phyloP scores from a whole-genome alignment of 2,888 invertebrate genomes.

The Chrysolina oricalcia region DNA sequence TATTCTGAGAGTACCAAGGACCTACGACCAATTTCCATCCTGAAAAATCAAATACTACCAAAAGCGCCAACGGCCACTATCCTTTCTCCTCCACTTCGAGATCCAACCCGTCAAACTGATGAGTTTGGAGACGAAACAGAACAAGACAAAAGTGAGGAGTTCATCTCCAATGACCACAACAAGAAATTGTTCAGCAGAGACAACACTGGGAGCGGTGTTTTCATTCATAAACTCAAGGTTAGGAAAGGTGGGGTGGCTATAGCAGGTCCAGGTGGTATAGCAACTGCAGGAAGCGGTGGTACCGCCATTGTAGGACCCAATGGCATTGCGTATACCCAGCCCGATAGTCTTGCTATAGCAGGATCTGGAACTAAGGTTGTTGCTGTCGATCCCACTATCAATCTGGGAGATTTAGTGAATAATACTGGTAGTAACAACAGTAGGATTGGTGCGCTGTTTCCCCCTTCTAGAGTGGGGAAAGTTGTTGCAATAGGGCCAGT shows the following conservation, averaged over 20 bases:
- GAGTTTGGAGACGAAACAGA: conserved; percentile 57
- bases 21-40: conserved; percentile 34
- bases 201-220: conserved; percentile 77
- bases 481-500: conserved; percentile 84
- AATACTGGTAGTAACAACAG: conserved; percentile 62
- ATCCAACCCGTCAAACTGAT: conserved; percentile 55
- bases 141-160: conserved; percentile 62
- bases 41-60: conserved; percentile 33
- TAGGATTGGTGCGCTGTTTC: conserved; percentile 55
- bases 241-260: conserved; percentile 86
- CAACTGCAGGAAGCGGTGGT: conserved; percentile 85
- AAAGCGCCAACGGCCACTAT: conserved; percentile 28
- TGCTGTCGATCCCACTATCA: conserved; percentile 77
- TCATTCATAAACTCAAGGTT: conserved; percentile 81
- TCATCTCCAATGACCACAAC: conserved; percentile 61
- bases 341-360: conserved; percentile 83
- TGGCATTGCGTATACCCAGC: conserved; percentile 84
- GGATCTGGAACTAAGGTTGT: conserved; percentile 83
- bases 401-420: conserved; percentile 75
- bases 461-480: conserved; percentile 77
- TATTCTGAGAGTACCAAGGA: conserved; percentile 40
- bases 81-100: conserved; percentile 53
- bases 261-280: conserved; percentile 87
- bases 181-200: conserved; percentile 67
- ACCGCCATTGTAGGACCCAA: conserved; percentile 88